These are phyloP conservation scores for Hypanus sabinus DNA, from an alignment of 2,113 vertebrate species.

Conservation along the genomic window DNA sequence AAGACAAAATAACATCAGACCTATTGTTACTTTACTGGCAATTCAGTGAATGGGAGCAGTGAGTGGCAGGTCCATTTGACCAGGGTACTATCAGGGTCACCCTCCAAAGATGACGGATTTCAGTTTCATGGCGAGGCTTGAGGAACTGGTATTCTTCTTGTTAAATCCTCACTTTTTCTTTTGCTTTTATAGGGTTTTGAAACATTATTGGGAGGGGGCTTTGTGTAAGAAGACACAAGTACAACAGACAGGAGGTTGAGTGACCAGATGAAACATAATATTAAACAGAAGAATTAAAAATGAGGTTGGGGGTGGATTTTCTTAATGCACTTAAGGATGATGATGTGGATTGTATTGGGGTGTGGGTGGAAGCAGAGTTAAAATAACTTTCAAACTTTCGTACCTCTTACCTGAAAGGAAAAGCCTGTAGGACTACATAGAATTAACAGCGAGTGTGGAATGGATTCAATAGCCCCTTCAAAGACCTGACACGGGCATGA, in stretches of 20 bases:
- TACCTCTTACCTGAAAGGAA: background rate
- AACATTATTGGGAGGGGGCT: background rate
- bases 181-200: background rate
- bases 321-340: background rate
- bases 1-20: background rate
- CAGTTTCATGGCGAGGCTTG: background rate
- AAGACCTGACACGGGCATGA: background rate
- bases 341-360: background rate
- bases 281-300: background rate
- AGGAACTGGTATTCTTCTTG: background rate
- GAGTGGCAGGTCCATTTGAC: background rate
- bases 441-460: background rate
- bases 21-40: background rate
- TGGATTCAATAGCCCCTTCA: background rate
- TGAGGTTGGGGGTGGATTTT: background rate
- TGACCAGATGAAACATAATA: background rate
- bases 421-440: background rate
- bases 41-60: background rate
- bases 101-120: background rate
- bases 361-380: background rate
- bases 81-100: background rate
- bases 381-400: background rate
- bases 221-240: background rate
- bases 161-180: no score
- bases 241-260: background rate